These are phyloP conservation scores for Callyntrura guangdongensis DNA, from an alignment of 2,888 invertebrate species.

Conservation along the genomic window DNA sequence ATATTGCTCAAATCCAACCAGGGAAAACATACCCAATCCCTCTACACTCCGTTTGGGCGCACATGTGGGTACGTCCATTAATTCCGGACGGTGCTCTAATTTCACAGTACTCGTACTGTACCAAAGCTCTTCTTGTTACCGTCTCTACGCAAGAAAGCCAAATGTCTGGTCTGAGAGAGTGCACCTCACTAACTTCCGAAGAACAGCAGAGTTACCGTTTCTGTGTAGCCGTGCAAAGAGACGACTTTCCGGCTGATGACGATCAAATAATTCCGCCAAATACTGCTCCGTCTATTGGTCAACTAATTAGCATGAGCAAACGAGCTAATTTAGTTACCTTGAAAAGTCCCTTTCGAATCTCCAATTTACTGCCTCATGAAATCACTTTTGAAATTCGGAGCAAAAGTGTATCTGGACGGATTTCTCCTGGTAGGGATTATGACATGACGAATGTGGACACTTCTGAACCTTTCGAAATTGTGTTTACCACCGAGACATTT, in stretches of 20 bases:
- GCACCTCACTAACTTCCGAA: constrained; percentile 76
- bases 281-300: constrained; percentile 75
- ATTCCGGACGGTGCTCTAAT: constrained; percentile 83
- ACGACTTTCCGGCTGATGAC: constrained; percentile 91
- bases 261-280: constrained; percentile 80
- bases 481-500: constrained; percentile 94
- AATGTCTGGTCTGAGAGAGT: constrained; percentile 77
- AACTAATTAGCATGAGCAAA: constrained; percentile 86
- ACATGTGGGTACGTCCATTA: constrained; percentile 91
- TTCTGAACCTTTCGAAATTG: constrained; percentile 91
- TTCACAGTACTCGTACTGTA: constrained; percentile 81
- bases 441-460: constrained; percentile 88
- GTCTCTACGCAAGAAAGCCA: constrained; percentile 79
- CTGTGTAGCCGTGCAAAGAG: constrained; percentile 92
- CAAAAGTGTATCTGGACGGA: constrained; percentile 84
- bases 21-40: constrained; percentile 91
- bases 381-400: constrained; percentile 88
- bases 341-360: constrained; percentile 93
- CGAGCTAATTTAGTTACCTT: constrained; percentile 96
- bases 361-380: constrained; percentile 95
- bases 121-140: constrained; percentile 79
- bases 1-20: constrained; percentile 86
- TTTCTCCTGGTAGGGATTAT: constrained; percentile 87
- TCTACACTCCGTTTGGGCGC: constrained; percentile 90
- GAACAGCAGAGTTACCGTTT: constrained; percentile 88